These are phyloP conservation scores for Neodiprion lecontei DNA, from an alignment of 1,140 invertebrate species.

Conservation along the genomic window DNA sequence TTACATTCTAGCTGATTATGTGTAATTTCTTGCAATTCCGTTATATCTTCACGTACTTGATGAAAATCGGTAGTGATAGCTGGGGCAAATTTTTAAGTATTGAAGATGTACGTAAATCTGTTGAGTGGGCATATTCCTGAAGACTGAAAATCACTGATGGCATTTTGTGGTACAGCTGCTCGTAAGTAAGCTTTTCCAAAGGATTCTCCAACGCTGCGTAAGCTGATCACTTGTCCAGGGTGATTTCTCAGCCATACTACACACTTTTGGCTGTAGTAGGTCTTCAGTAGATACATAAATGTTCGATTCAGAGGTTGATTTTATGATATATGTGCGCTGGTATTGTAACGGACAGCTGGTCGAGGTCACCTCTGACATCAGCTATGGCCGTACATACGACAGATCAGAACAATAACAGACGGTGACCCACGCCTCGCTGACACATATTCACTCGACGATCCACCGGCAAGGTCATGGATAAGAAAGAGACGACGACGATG, in stretches of 20 bases:
- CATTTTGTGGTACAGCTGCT: slow-evolving; percentile 46
- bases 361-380: too few species aligned
- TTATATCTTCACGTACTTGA: too few species aligned
- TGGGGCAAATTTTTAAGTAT: slow-evolving; percentile 31
- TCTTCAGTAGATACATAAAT: slow-evolving; percentile 40
- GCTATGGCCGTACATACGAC: too few species aligned
- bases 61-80: neutral
- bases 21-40: too few species aligned
- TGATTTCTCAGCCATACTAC: slow-evolving; percentile 38
- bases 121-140: slow-evolving; percentile 49
- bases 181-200: slow-evolving; percentile 45
- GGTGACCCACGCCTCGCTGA: too few species aligned
- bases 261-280: slow-evolving; percentile 31
- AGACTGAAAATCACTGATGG: slow-evolving; percentile 43
- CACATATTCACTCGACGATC: too few species aligned
- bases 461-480: too few species aligned
- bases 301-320: slow-evolving; percentile 44
- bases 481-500: too few species aligned
- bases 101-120: slow-evolving; percentile 40
- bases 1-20: too few species aligned
- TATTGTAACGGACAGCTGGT: slow-evolving; percentile 6
- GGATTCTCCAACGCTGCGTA: slow-evolving; percentile 33
- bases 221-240: slow-evolving; percentile 37
- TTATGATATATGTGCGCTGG: slow-evolving; percentile 45
- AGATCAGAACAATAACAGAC: too few species aligned